Evolutionary conservation across 2,797 vertebrate genomes (phyloP).

Genomic region (Mustela erminea): DNA sequence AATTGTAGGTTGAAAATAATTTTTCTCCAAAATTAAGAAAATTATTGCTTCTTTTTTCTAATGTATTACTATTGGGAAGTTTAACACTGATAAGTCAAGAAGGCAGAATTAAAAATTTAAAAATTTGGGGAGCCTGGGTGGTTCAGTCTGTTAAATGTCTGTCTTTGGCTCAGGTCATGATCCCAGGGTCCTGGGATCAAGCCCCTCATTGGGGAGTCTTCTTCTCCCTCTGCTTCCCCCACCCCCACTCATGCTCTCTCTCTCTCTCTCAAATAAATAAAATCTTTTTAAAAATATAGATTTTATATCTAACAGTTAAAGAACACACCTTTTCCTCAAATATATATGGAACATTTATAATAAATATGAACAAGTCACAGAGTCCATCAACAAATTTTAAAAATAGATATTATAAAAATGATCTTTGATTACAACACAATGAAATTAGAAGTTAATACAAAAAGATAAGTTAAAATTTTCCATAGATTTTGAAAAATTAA

Average conservation of each 20-base stretch:
- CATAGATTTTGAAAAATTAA: background rate
- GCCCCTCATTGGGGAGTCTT: background rate
- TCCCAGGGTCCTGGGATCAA: background rate
- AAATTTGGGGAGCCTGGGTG: background rate
- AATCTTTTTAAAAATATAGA: background rate
- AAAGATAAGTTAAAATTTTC: background rate
- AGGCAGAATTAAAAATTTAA: background rate
- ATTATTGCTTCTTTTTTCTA: background rate
- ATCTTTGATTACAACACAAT: slow-evolving; percentile 2
- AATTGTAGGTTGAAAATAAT: slow-evolving; percentile 21
- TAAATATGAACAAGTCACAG: slow-evolving; percentile 20
- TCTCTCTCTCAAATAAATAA: background rate
- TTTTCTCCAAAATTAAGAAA: slow-evolving; percentile 37
- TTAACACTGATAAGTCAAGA: background rate
- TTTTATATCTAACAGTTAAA: slow-evolving; percentile 37
- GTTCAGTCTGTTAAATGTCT: background rate
- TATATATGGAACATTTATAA: background rate
- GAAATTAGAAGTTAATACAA: slow-evolving; percentile 32
- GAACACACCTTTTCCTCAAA: background rate
- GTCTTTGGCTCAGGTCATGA: background rate
- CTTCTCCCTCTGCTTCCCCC: background rate
- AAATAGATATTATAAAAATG: slow-evolving; percentile 5
- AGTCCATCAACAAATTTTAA: background rate
- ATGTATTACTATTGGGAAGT: background rate
- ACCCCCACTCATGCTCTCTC: background rate